Evolutionary conservation across 2,113 vertebrate species (phyloP).

Genomic region (Cavia porcellus): DNA sequence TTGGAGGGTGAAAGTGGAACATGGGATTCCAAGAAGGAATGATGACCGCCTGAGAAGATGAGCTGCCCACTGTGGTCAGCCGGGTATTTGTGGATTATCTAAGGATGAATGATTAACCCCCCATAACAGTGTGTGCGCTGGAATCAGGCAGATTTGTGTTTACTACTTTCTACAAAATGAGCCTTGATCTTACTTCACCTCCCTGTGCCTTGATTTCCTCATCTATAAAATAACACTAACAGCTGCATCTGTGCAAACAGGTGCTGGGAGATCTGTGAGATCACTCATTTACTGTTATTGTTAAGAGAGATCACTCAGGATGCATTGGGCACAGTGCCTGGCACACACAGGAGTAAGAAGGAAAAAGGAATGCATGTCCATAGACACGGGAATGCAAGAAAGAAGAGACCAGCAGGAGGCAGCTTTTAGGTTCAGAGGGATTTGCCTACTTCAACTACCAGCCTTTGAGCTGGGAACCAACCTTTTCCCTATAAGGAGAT

Average conservation of each 20-base stretch:
- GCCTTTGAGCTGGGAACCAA: neutral
- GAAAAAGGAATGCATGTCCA: neutral
- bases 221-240: neutral
- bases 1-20: neutral
- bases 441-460: constrained; percentile 48
- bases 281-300: neutral
- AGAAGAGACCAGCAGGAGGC: neutral
- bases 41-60: neutral
- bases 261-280: neutral
- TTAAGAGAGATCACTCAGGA: neutral
- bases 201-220: neutral
- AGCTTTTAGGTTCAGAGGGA: neutral
- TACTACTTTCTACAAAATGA: neutral
- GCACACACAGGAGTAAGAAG: neutral
- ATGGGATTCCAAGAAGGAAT: neutral
- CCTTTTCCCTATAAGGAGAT: constrained; percentile 40
- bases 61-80: neutral
- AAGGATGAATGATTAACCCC: neutral
- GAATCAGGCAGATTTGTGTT: neutral
- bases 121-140: neutral
- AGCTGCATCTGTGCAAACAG: neutral
- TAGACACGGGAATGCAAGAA: neutral
- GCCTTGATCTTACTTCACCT: neutral
- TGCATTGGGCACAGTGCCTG: neutral
- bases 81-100: neutral